Base-by-base conservation (phyloP, 2,888 invertebrate genomes). In the Brachyptera risi region DNA sequence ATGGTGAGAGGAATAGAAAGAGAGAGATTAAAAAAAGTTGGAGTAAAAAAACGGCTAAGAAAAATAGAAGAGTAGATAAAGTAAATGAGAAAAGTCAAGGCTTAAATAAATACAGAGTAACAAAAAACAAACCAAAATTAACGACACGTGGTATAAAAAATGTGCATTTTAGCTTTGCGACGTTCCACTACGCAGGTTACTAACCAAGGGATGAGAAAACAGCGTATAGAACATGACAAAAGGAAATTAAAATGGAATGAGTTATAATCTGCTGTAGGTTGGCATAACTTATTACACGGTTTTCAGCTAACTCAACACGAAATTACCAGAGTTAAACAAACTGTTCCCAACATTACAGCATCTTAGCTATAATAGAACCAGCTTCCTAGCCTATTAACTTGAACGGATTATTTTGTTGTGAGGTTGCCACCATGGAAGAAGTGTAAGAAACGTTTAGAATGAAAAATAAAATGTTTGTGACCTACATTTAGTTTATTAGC, bases 61-160 rank as follows among this genome's bases (percentile, higher is more conserved):
- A 58, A 50, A 35, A 24, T 21, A 49, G 47, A 23, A n/a, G 47
- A 49, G 31, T 4, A 15, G 49, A 17, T 35, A 50, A 58, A 50
- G 50, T 58, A 50, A 42, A 50, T 47, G 47, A 47, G 50, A 38
- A 50, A 27, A 26, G 58, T 21, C 35, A 24, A 23, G 49, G 19
- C 27, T 50, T 58, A 58, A 47, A 50, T 58, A 58, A 58, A 50
- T 37, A 58, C 40, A n/a, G 35, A 27, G 24, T 47, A 35, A 58
- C 24, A n/a, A 58, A 50, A 49, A 47, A 58, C 42, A 50, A 38
- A 47, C 21, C 37, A 38, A 58, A 50, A 19, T n/a, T 47, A 47
- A 58, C 49, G 58, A 58, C 26, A 24, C 4, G 23, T 23, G 35
- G 42, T 19, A 11, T 17, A 21, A 15, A 56, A 19, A 24, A 27